Evolutionary conservation across 2,797 vertebrate genomes (phyloP), one percentile per base, ranked within the genome.

Genomic region (Phrynocephalus forsythii): DNA sequence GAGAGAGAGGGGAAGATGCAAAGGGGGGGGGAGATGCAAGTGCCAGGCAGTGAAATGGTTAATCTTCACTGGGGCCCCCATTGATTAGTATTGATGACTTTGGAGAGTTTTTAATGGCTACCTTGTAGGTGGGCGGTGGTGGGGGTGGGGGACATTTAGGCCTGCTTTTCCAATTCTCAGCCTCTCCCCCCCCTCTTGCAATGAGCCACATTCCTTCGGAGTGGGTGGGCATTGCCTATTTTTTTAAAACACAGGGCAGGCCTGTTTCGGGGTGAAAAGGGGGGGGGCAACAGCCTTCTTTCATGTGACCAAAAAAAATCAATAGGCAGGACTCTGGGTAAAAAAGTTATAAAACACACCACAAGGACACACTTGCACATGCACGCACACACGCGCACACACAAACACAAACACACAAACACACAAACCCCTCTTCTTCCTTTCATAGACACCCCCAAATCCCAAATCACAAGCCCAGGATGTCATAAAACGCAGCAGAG

Each of bases 151-250:
- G 68, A n/a, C 90, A 93, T 91, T 63, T 91, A 91, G 93, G 90
- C 92, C 94, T 85, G 89, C 94, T 95, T 96, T 95, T 95, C 94
- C 94, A 95, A 95, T 94, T 94, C 95, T 93, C 63, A 97, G 96
- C 97, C 38, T 44, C 38, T 0, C 1, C 38, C 38, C 38, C 38
- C 38, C 38, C 38, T 97, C 97, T 97, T 97, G 97, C 98, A 33
- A 97, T 97, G 96, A 97, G 97, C 97, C 95, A 96, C 97, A 98
- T 99, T 98, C 97, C 98, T 97, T 97, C 97, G 95, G 97, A 97
- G 97, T 98, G 98, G 97, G 97, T 98, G 98, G 98, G 95, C 97
- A 6, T 93, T 83, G 94, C 94, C 95, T 95, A 38, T 56, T 56
- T 56, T 97, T 97, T 97, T 97, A 96, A 95, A 95, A 95, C 95